Evolutionary conservation across 2,888 invertebrate genomes (phyloP), one percentile per base, ranked within the genome.

Genomic region (Synanthedon formicaeformis): DNA sequence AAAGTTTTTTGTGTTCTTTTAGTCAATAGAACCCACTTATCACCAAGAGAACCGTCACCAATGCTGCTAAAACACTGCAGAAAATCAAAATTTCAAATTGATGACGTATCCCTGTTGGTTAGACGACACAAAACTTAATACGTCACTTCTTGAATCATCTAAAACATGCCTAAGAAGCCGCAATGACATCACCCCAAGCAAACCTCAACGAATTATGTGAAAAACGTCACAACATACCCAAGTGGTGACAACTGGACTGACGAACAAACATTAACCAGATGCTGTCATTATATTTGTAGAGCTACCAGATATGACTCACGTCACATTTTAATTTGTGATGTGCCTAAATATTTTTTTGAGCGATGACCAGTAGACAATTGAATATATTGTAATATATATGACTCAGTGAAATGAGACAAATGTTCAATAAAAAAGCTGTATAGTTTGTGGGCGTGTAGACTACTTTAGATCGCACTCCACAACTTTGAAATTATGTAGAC

Each of bases 151-250:
- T 16, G n/a, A 51, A 51, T 52, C 51, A 18, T 18, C 48, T 57
- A 54, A 54, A 58, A 60, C 58, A 59, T 60, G 58, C 57, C 60
- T 57, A 34, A 34, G 58, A 60, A 62, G 67, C 69, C 70, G 57
- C 68, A 71, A 69, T 81, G 81, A 80, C 71, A 74, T 81, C 82
- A 81, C 67, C 60, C 40, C 52, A 54, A 55, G 58, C 59, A 63
- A 64, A 63, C 58, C 59, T 56, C 60, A 59, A 67, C 64, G 60
- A 59, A 57, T 61, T 63, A 66, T 63, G 64, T 59, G 55, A 56
- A 54, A 61, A 58, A 69, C 78, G 79, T 81, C 76, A 78, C 64
- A 58, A 59, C 69, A 75, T 79, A 70, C 65, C 67, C 63, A 56
- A 71, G 66, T 63, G 69, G 69, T 80, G 81, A 81, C 73, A 67